These are phyloP conservation scores for Aleiodes sp. DNA, from an alignment of 1,140 invertebrate genomes.

Conservation along the genomic window DNA sequence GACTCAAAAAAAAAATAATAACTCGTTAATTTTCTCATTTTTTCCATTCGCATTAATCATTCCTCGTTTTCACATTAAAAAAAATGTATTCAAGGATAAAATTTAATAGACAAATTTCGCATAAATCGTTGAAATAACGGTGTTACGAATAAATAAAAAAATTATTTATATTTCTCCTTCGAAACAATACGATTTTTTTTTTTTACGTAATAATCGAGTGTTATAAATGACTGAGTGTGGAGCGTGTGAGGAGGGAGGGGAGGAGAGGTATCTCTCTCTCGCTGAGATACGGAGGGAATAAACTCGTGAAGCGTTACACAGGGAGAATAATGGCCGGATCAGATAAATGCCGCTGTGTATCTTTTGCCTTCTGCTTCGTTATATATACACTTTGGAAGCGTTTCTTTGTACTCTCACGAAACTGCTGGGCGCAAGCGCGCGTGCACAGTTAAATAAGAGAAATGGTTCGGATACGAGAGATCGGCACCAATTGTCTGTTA, in stretches of 20 bases:
- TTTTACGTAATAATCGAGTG: no score
- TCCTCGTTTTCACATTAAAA: neutral
- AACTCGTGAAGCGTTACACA: conserved; percentile 5
- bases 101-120: neutral
- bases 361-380: neutral
- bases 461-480: neutral
- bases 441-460: conserved; percentile 16
- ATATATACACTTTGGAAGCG: neutral
- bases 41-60: neutral
- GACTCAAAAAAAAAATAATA: neutral
- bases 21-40: neutral
- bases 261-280: no score
- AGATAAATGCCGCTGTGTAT: conserved; percentile 7
- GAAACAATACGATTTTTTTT: no score
- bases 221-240: no score
- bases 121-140: neutral
- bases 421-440: neutral
- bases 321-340: conserved; percentile 4
- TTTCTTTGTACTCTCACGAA: conserved; percentile 3
- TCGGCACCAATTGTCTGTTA: neutral
- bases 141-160: neutral
- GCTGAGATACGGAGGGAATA: neutral
- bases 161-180: neutral
- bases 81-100: neutral
- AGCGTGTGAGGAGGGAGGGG: no score